Evolutionary conservation across 2,113 vertebrate species (phyloP), one percentile per base, ranked within the genome.

Genomic region (Elephas maximus): DNA sequence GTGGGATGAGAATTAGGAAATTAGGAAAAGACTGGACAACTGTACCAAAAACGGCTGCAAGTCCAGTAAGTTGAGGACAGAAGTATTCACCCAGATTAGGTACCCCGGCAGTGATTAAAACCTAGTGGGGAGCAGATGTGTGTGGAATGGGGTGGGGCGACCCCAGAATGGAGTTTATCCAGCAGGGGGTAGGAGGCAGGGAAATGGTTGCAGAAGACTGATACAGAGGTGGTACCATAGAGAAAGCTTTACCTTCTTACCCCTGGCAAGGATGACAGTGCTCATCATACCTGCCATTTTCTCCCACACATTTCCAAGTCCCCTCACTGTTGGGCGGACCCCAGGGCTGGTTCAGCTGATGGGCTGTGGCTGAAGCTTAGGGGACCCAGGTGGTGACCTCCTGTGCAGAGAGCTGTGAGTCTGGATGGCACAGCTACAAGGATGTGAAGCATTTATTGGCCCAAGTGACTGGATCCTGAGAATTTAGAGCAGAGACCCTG

Each of bases 261-360:
- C 24, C 0, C 23, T 26, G n/a, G 23, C 14, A 0, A 17, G 7
- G n/a, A 37, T 7, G 0, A 5, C 0, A 0, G 18, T 4, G 23
- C 11, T 14, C 12, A 18, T 15, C 69, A 69, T 12, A 69, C 33
- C 6, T 74, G n/a, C 63, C 63, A 28, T 28, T 28, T 65, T 28
- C 23, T 28, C 63, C 63, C 0, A 1, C 18, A 12, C 18, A 10
- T 12, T 26, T n/a, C 81, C 60, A 23, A 30, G 60, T 18, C 14
- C 26, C 24, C 6, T 62, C 7, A 12, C 33, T 2, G 80, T 0
- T 11, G 14, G n/a, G 2, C 4, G 11, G 12, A 41, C 33, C 33
- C 7, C 80, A 41, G 11, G 37, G 26, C n/a, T 2, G 30, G 26
- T 17, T 12, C 60, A 18, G 51, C 23, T 60, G 18, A 2, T 28